Evolutionary conservation across 2,113 vertebrate genomes (phyloP).

Genomic region (Condylura cristata): DNA sequence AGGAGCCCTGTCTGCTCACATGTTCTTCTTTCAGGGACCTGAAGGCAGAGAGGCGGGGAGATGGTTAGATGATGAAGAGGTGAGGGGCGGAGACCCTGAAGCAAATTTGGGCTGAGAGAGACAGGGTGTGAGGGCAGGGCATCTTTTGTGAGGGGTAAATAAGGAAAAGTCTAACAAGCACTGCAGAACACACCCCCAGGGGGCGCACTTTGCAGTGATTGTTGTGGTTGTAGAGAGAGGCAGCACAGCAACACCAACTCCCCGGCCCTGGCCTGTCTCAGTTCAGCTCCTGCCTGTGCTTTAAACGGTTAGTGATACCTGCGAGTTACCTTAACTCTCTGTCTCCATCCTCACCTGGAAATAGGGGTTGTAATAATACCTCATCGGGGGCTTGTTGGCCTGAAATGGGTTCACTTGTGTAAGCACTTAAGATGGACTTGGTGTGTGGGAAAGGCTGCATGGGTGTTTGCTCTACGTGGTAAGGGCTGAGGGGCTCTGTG

Average conservation of each 20-base stretch:
- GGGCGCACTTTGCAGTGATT: fast-evolving
- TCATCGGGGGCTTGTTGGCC: neutral
- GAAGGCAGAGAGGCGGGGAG: neutral
- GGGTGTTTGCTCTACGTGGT: fast-evolving
- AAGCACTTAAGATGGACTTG: neutral
- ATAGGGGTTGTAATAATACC: fast-evolving
- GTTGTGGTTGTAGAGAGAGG: neutral
- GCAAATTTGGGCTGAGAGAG: neutral
- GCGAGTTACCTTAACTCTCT: neutral
- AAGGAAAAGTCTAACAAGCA: too few species aligned
- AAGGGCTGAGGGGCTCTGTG: neutral
- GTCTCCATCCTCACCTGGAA: neutral
- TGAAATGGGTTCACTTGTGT: neutral
- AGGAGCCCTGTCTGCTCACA: fast-evolving
- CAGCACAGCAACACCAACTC: fast-evolving
- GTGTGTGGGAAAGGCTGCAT: fast-evolving
- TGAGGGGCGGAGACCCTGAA: neutral
- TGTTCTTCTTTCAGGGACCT: neutral
- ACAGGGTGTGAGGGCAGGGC: neutral
- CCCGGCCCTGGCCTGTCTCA: neutral
- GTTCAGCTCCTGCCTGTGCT: neutral
- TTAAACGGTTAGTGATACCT: too few species aligned
- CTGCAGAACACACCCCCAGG: too few species aligned
- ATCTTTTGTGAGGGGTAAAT: neutral
- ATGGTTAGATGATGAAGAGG: fast-evolving